Percentiles rank a stretch among this genome's conserved stretches.
Evolutionary conservation across 2,113 vertebrate genomes (phyloP).

Genomic region (Girardinichthys multiradiatus): DNA sequence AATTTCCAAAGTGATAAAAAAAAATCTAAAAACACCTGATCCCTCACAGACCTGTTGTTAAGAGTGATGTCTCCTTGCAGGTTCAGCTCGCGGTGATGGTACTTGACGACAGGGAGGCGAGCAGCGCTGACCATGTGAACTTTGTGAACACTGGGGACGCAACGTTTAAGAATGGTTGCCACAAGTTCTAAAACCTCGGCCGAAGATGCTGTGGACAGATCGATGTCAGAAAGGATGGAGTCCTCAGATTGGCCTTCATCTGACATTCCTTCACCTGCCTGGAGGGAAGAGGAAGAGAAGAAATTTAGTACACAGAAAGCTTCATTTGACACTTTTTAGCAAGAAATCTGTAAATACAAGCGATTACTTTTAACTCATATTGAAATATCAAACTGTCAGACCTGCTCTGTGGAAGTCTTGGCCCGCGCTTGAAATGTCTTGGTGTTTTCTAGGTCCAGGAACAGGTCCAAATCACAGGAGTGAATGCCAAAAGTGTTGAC

Average conservation of each 20-base stretch:
- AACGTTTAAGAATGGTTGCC: slow-evolving; percentile 85
- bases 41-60: slow-evolving; percentile 85
- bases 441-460: slow-evolving; percentile 88
- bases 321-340: too few relatives aligned
- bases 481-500: slow-evolving; percentile 89
- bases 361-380: not conserved
- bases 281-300: not conserved
- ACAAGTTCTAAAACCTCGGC: slow-evolving; percentile 86
- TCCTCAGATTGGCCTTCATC: slow-evolving; percentile 81
- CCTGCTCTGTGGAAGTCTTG: slow-evolving; percentile 66
- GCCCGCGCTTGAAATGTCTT: slow-evolving; percentile 82
- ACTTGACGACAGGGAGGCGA: slow-evolving; percentile 89
- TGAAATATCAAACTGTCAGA: slow-evolving; percentile 12
- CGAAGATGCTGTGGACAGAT: slow-evolving; percentile 75
- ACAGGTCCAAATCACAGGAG: slow-evolving; percentile 91
- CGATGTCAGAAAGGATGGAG: slow-evolving; percentile 85
- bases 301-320: not conserved
- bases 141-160: slow-evolving; percentile 88
- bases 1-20: too few relatives aligned
- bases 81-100: slow-evolving; percentile 87
- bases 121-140: slow-evolving; percentile 86
- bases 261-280: slow-evolving; percentile 71
- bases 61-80: slow-evolving; percentile 89
- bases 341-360: not conserved
- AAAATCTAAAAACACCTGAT: not conserved